Conservation (phyloP, 2,113 vertebrate species). For the Nothobranchius kuhntae region DNA sequence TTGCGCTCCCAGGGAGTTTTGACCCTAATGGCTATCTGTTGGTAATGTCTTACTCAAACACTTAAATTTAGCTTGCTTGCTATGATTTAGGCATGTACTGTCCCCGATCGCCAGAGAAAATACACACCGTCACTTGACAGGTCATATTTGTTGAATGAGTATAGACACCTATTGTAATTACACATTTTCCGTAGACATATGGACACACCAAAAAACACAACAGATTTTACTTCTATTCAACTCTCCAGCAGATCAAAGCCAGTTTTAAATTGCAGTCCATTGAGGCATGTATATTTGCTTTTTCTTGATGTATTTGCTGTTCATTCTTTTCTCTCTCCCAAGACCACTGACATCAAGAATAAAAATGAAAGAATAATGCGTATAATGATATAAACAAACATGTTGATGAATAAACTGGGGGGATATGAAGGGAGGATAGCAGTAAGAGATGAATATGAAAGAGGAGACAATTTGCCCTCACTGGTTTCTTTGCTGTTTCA, state of each 20-base stretch:
- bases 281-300: conserved; percentile 30
- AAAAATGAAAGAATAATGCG: conserved; percentile 56
- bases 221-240: conserved; percentile 52
- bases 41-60: too few species aligned
- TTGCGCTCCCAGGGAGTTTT: too few species aligned
- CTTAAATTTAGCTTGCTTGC: too few species aligned
- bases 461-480: conserved; percentile 68
- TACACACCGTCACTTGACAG: neutral
- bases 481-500: conserved; percentile 60
- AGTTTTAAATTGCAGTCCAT: conserved; percentile 40
- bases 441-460: conserved; percentile 76
- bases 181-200: conserved; percentile 17
- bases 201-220: conserved; percentile 38
- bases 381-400: conserved; percentile 39
- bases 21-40: too few species aligned
- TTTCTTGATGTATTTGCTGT: conserved; percentile 34
- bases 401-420: conserved; percentile 33
- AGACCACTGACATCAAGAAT: conserved; percentile 27
- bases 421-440: conserved; percentile 1
- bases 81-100: too few species aligned
- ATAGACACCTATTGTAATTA: conserved; percentile 8
- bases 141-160: conserved; percentile 23
- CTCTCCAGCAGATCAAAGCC: conserved; percentile 63
- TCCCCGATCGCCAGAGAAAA: too few species aligned
- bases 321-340: conserved; percentile 36